A percentile compares a stretch with the other conserved stretches of the same genome.
phyloP scores from a whole-genome alignment of 2,797 vertebrate species.

The Oophaga sylvatica region DNA sequence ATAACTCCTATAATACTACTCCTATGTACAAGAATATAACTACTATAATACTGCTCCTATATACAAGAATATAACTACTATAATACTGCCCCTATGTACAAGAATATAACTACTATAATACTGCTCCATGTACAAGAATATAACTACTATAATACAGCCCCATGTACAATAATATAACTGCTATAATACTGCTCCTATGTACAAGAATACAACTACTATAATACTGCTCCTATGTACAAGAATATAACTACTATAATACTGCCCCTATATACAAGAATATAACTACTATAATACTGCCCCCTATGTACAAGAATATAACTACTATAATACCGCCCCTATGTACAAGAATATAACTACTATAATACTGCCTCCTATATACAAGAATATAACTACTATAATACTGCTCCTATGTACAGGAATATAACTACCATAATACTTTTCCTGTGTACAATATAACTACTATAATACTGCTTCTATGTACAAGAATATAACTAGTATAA shows the following conservation, averaged over 20 bases:
- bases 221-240: too few relatives aligned
- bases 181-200: slow-evolving; percentile 6
- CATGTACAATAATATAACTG: background rate
- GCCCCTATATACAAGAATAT: background rate
- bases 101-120: background rate
- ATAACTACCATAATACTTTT: background rate
- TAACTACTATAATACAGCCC: background rate
- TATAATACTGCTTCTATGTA: slow-evolving; percentile 3
- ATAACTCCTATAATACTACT: background rate
- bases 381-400: background rate
- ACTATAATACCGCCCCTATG: background rate
- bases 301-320: background rate
- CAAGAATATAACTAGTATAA: background rate
- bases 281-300: background rate
- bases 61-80: slow-evolving; percentile 1
- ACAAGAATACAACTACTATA: background rate
- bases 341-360: background rate
- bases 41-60: background rate
- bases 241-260: slow-evolving; percentile 7
- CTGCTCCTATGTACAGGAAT: background rate
- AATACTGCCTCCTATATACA: too few relatives aligned
- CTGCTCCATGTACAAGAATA: background rate
- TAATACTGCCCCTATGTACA: too few relatives aligned
- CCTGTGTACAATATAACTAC: background rate
- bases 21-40: background rate